Conservation (phyloP, 2,113 vertebrate genomes). For the Tyrannus savana region DNA sequence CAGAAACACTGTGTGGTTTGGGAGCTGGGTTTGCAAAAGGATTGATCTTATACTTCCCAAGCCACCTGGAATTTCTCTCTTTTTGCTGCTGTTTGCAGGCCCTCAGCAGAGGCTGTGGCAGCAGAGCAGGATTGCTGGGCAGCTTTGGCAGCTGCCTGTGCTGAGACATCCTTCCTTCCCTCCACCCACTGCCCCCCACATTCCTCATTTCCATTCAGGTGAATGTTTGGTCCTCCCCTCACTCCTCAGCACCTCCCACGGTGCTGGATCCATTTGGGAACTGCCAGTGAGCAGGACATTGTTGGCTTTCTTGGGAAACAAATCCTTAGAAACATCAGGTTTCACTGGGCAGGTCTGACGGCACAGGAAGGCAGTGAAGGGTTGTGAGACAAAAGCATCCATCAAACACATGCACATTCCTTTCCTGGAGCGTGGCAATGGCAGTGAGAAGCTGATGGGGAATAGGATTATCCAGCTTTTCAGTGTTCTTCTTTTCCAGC, state of each 20-base stretch:
- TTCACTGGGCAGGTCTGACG: not conserved
- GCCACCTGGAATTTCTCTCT: not conserved
- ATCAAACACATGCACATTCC: not conserved
- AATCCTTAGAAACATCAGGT: not conserved
- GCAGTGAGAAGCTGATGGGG: not conserved
- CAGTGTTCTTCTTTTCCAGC: not conserved
- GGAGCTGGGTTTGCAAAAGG: not conserved
- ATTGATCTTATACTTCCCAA: not conserved
- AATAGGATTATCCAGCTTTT: not conserved
- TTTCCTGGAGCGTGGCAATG: not conserved
- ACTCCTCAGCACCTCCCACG: not conserved
- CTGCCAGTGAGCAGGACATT: not conserved
- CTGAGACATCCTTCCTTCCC: not conserved
- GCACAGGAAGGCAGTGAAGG: not conserved
- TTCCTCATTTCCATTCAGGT: not conserved
- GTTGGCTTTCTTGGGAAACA: not conserved
- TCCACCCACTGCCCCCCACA: not conserved
- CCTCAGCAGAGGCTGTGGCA: not conserved
- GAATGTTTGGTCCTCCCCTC: not conserved
- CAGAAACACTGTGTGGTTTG: accelerated
- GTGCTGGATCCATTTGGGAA: not conserved
- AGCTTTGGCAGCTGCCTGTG: not conserved
- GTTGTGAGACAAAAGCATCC: not conserved
- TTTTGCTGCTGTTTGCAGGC: not conserved
- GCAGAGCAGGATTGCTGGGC: not conserved